phyloP scores from a whole-genome alignment of 2,797 vertebrate genomes.

The Alauda arvensis region DNA sequence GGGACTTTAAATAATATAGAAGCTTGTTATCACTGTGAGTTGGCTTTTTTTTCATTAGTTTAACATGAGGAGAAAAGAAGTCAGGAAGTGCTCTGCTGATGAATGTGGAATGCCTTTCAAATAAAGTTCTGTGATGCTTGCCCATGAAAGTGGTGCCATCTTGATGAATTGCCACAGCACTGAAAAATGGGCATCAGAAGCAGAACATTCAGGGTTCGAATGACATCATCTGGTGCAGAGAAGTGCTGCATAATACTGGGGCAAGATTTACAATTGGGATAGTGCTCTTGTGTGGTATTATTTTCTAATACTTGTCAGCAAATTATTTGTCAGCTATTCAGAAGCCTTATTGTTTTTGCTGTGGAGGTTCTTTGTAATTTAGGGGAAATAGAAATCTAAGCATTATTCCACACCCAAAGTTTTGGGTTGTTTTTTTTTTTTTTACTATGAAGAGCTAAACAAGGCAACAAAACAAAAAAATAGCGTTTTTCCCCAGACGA shows the following conservation, averaged over 20 bases:
- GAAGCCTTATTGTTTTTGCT: not conserved
- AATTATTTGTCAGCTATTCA: not conserved
- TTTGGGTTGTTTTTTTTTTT: not conserved
- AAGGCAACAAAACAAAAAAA: not conserved
- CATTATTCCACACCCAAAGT: not conserved
- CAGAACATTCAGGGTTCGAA: not conserved
- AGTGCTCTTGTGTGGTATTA: not conserved
- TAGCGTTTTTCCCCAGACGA: not conserved
- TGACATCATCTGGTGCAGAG: not conserved
- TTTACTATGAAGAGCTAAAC: not conserved
- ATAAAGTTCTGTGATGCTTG: not conserved
- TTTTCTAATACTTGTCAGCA: not conserved
- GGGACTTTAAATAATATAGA: not conserved
- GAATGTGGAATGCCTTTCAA: conserved; percentile 10
- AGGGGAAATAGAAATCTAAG: not conserved
- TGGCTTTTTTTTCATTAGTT: not conserved
- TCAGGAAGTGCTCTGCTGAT: not conserved
- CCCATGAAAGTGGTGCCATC: not conserved
- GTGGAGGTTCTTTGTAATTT: not conserved
- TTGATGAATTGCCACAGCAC: not conserved
- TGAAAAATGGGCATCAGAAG: not conserved
- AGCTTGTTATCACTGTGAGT: not conserved
- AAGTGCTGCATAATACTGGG: not conserved
- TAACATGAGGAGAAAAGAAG: not conserved
- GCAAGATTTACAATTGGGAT: not conserved